These are phyloP conservation scores for Eupithecia abbreviata DNA, from an alignment of 2,888 invertebrate genomes.

Conservation along the genomic window DNA sequence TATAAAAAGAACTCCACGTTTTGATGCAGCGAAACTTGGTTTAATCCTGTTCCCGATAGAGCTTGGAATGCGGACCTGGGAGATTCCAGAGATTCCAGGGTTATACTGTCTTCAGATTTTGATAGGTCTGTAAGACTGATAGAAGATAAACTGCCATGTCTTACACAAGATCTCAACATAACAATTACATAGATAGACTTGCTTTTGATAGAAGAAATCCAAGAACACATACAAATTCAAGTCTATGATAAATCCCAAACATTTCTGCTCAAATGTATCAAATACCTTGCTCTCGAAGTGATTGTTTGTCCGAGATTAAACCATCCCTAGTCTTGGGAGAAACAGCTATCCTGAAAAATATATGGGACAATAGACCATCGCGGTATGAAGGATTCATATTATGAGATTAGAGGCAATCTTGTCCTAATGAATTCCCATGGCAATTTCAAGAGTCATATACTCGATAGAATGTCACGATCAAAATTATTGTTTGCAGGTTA, in stretches of 20 bases:
- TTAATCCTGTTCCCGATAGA: conserved; percentile 73
- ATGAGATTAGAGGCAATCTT: conserved; percentile 87
- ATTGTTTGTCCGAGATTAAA: conserved; percentile 92
- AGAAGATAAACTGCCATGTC: conserved; percentile 77
- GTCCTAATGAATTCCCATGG: conserved; percentile 88
- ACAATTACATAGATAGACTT: conserved; percentile 87
- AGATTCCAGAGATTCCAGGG: conserved; percentile 63
- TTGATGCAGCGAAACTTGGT: conserved; percentile 83
- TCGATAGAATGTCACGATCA: conserved; percentile 86
- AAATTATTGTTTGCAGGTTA: conserved; percentile 87
- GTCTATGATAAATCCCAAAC: conserved; percentile 87
- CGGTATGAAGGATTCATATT: conserved; percentile 89
- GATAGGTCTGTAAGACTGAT: conserved; percentile 68
- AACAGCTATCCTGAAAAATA: conserved; percentile 82
- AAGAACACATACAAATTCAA: conserved; percentile 85
- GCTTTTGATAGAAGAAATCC: conserved; percentile 92
- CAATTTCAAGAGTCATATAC: conserved; percentile 89
- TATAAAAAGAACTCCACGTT: conserved; percentile 80
- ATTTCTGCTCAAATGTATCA: conserved; percentile 85
- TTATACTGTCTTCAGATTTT: conserved; percentile 60
- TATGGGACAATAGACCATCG: conserved; percentile 65
- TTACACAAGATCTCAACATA: conserved; percentile 76
- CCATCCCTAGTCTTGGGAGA: conserved; percentile 94
- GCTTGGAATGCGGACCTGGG: conserved; percentile 77
- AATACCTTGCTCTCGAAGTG: conserved; percentile 89